A percentile compares a stretch with the other conserved stretches of the same genome.
Evolutionary conservation across 2,797 vertebrate genomes (phyloP).

Genomic region (Intellagama lesueurii): DNA sequence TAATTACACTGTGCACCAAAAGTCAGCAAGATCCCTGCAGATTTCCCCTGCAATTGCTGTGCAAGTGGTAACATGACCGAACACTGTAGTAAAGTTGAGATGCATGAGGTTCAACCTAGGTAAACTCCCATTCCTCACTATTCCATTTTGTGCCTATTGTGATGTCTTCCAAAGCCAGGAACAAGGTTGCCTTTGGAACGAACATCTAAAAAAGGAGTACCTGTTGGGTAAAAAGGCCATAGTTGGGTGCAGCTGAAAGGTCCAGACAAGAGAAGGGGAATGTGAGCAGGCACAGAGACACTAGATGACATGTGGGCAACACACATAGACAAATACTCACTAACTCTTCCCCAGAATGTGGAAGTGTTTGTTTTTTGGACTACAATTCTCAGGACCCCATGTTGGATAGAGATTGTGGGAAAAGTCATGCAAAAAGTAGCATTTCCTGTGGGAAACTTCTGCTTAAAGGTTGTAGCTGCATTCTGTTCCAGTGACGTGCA

Average conservation of each 20-base stretch:
- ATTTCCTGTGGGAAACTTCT: too few species aligned
- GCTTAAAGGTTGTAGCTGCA: too few species aligned
- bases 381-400: too few species aligned
- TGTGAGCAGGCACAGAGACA: not conserved
- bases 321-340: too few species aligned
- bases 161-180: not conserved
- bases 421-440: too few species aligned
- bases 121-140: not conserved
- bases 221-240: not conserved
- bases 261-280: not conserved
- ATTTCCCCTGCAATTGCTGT: not conserved
- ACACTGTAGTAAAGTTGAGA: not conserved
- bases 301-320: not conserved
- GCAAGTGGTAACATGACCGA: not conserved
- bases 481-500: too few species aligned
- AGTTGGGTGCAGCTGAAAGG: not conserved
- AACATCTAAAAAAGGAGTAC: not conserved
- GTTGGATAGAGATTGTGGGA: too few species aligned
- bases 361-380: too few species aligned
- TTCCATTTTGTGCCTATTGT: not conserved
- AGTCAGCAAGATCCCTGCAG: not conserved
- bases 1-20: not conserved
- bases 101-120: not conserved
- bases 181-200: not conserved
- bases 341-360: too few species aligned